phyloP scores from a whole-genome alignment of 2,888 invertebrate genomes.

The Heliothis peltigera region DNA sequence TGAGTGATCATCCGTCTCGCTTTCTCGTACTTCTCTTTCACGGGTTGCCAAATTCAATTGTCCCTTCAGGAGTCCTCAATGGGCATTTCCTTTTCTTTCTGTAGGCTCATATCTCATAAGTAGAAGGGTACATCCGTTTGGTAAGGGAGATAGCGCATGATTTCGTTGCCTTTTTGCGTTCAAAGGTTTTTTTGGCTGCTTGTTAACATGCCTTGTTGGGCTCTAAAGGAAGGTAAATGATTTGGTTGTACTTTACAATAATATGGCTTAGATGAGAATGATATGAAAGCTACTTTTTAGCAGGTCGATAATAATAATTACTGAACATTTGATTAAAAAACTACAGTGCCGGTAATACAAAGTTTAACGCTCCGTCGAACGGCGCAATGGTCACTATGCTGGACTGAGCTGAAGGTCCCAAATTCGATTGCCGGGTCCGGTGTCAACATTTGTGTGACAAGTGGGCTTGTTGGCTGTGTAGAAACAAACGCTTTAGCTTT shows the following conservation, averaged over 20 bases:
- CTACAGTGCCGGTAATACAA: no score
- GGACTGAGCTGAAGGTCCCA: no score
- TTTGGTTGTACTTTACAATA: background rate
- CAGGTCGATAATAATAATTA: no score
- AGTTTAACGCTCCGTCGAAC: no score
- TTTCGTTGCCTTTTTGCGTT: slow-evolving; percentile 14
- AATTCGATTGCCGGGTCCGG: no score
- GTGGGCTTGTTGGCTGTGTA: no score
- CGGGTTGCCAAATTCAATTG: slow-evolving; percentile 68
- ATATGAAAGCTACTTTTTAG: no score
- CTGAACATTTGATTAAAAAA: no score
- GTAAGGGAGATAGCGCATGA: slow-evolving; percentile 20
- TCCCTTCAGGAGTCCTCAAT: slow-evolving; percentile 58
- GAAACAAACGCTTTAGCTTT: no score
- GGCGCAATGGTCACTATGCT: no score
- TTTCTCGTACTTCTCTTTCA: slow-evolving; percentile 52
- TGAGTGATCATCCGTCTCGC: slow-evolving; percentile 57
- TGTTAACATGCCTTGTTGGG: background rate
- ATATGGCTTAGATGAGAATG: no score
- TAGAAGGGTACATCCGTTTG: slow-evolving; percentile 43
- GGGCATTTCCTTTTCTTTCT: slow-evolving; percentile 59
- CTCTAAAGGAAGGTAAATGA: background rate
- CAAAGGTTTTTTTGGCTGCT: slow-evolving; percentile 7
- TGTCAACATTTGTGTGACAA: no score
- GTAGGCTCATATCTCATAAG: slow-evolving; percentile 52